Conservation (phyloP, 2,797 vertebrate genomes). For the Phoxinus dragarum region DNA sequence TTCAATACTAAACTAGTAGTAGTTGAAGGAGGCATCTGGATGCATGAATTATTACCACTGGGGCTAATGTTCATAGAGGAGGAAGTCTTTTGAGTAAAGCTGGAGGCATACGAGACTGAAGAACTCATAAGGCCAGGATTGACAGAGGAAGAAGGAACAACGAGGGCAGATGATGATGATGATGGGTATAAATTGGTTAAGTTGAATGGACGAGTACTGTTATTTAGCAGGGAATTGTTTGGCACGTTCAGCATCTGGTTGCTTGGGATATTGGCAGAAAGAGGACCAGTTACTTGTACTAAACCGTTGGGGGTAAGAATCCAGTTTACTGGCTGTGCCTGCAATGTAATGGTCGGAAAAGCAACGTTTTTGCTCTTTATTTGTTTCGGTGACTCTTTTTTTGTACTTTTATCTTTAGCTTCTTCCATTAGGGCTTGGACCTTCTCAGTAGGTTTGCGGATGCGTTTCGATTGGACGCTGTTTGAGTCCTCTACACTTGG, state of each 20-base stretch:
- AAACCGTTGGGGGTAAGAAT: constrained; percentile 75
- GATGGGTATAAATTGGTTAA: constrained; percentile 9
- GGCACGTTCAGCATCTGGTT: constrained; percentile 1
- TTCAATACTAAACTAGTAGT: constrained; percentile 5
- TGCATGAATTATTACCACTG: neutral
- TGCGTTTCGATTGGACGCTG: constrained; percentile 51
- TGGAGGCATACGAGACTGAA: neutral
- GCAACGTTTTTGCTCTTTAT: neutral
- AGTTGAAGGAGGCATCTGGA: neutral
- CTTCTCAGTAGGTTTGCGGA: constrained; percentile 63
- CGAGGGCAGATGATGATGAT: neutral
- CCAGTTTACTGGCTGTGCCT: constrained; percentile 72
- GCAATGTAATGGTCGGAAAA: neutral
- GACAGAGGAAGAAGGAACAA: constrained; percentile 7
- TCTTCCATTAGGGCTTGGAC: constrained; percentile 55
- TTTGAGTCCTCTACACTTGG: constrained; percentile 16
- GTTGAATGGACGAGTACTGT: neutral
- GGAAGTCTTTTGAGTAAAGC: neutral
- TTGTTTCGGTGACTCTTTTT: neutral
- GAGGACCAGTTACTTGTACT: constrained; percentile 64
- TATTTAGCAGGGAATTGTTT: neutral
- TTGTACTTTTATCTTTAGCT: constrained; percentile 6
- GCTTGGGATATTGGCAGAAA: constrained; percentile 18
- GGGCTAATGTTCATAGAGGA: neutral
- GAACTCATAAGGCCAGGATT: neutral